Evolutionary conservation across 1,140 invertebrate genomes (phyloP).

Genomic region (Atta colombica): DNA sequence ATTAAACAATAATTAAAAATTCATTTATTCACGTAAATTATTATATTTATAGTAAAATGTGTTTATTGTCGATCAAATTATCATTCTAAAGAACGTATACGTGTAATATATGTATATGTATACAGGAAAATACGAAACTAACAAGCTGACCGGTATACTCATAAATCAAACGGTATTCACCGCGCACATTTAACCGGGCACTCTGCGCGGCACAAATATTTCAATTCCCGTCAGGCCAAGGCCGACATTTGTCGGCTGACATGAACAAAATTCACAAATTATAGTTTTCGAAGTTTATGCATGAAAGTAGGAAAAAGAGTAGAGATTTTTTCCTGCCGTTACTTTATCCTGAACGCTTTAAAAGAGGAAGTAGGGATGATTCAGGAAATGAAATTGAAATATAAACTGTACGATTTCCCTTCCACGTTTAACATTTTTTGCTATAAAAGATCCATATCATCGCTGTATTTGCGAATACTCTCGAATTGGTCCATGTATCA

Average conservation of each 20-base stretch:
- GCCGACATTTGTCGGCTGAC: conserved; percentile 55
- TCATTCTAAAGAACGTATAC: neutral
- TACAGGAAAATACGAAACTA: conserved; percentile 22
- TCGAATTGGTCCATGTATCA: neutral
- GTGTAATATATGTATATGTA: neutral
- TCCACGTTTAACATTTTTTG: conserved; percentile 52
- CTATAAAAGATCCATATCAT: conserved; percentile 15
- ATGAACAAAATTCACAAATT: conserved; percentile 66
- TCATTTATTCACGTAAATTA: neutral
- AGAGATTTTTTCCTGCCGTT: conserved; percentile 59
- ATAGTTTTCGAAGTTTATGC: conserved; percentile 42
- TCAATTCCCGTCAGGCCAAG: conserved; percentile 53
- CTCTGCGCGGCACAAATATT: conserved; percentile 64
- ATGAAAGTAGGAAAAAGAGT: neutral
- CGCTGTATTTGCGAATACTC: conserved; percentile 8
- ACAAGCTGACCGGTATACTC: conserved; percentile 53
- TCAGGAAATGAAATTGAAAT: conserved; percentile 47
- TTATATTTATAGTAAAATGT: neutral
- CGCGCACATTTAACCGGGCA: conserved; percentile 31
- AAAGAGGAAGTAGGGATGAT: neutral
- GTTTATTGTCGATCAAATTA: neutral
- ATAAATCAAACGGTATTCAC: conserved; percentile 65
- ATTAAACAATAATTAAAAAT: neutral
- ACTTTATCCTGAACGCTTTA: conserved; percentile 27
- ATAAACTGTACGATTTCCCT: neutral